These are phyloP conservation scores for Eudorcas thomsonii DNA, from an alignment of 2,113 vertebrate genomes.

Conservation along the genomic window DNA sequence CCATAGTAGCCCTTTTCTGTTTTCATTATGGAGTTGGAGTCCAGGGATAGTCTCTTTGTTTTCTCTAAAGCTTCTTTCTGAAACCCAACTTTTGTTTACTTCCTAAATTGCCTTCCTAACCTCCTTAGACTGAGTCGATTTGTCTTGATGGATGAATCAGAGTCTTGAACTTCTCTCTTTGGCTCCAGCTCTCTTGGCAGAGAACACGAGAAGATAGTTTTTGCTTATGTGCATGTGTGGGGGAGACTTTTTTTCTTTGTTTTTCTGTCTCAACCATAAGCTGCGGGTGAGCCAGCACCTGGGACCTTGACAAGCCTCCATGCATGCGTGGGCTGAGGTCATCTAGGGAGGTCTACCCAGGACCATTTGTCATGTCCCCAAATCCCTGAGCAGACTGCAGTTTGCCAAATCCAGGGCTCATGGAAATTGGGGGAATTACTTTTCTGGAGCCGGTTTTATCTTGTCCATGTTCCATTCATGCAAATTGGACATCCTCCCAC, in stretches of 20 bases:
- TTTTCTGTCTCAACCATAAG: constrained; percentile 16
- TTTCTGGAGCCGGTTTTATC: constrained; percentile 46
- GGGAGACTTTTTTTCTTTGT: background rate
- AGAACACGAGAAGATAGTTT: constrained; percentile 36
- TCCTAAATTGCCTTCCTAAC: background rate
- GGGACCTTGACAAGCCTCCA: background rate
- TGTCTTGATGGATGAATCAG: constrained; percentile 24
- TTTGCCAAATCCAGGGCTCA: constrained; percentile 1
- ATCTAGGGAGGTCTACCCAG: background rate
- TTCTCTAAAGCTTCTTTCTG: background rate
- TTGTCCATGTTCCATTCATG: constrained; percentile 23
- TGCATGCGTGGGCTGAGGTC: background rate
- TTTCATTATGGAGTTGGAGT: background rate
- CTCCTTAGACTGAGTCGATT: background rate
- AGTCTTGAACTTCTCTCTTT: background rate
- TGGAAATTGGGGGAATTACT: background rate
- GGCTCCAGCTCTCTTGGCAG: constrained; percentile 26
- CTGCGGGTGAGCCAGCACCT: background rate
- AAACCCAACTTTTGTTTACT: constrained; percentile 18
- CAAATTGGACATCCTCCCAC: background rate
- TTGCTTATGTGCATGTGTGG: background rate
- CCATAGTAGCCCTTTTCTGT: background rate
- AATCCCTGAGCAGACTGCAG: constrained; percentile 10
- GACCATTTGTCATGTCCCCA: background rate
- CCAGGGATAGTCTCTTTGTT: background rate